Conservation (phyloP, 1,140 invertebrate genomes). For the Bombus waltoni region DNA sequence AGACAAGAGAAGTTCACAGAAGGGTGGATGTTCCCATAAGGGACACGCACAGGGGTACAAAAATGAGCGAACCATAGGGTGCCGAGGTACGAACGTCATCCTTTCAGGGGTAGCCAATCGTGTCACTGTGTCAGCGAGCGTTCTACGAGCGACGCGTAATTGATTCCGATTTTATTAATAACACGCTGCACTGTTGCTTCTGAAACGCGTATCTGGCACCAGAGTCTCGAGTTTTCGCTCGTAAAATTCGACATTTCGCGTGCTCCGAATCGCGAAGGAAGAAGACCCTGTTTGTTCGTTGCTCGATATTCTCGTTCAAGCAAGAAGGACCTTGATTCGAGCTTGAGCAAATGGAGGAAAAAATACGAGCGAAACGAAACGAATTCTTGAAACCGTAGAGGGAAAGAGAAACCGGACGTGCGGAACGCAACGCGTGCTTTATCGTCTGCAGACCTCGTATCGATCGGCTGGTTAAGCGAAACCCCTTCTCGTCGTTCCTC, state of each 20-base stretch:
- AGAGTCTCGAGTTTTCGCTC: background rate
- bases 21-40: constrained; percentile 33
- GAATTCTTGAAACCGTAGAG: constrained; percentile 62
- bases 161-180: constrained; percentile 15
- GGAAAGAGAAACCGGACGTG: constrained; percentile 62
- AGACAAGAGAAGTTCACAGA: constrained; percentile 40
- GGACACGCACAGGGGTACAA: constrained; percentile 22
- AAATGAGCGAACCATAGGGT: constrained; percentile 33
- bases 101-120: constrained; percentile 66
- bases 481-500: constrained; percentile 41
- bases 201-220: background rate
- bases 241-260: background rate
- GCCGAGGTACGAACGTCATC: constrained; percentile 31
- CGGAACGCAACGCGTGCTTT: constrained; percentile 58
- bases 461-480: constrained; percentile 63
- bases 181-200: background rate
- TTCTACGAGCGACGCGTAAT: background rate
- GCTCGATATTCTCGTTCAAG: constrained; percentile 2
- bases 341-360: constrained; percentile 3
- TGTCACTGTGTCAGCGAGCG: constrained; percentile 75
- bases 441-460: constrained; percentile 62
- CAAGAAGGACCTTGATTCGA: background rate
- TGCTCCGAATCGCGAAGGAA: too few relatives aligned
- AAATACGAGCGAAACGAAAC: constrained; percentile 45
- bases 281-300: background rate